These are phyloP conservation scores for Hyperoplus lanceolatus DNA, from an alignment of 2,797 vertebrate species.

Conservation along the genomic window DNA sequence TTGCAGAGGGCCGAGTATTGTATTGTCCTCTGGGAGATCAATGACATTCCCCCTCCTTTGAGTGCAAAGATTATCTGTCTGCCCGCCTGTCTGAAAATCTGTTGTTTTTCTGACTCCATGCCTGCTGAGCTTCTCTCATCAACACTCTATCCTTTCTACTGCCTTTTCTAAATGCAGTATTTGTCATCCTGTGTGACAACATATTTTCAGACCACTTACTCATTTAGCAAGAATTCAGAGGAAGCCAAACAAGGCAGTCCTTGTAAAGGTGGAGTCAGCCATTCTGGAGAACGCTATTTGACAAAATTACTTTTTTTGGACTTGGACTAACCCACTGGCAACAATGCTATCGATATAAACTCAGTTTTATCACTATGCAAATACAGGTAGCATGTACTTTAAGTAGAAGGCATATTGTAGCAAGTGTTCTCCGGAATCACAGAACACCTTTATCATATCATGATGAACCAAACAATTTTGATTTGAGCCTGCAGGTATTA, in stretches of 20 bases:
- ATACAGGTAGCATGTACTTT: no score
- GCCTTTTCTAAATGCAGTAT: not conserved
- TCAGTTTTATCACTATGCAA: no score
- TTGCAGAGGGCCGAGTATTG: constrained; percentile 60
- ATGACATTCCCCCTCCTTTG: constrained; percentile 79
- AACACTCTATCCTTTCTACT: constrained; percentile 46
- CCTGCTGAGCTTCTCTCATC: constrained; percentile 57
- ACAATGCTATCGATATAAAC: no score
- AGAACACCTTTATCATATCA: not conserved
- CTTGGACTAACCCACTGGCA: no score
- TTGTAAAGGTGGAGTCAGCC: not conserved
- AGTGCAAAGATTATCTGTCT: constrained; percentile 78
- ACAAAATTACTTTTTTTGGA: no score
- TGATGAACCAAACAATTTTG: not conserved
- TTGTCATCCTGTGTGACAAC: constrained; percentile 17
- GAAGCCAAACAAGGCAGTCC: not conserved
- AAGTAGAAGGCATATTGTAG: no score
- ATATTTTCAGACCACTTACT: constrained; percentile 10
- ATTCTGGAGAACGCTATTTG: no score
- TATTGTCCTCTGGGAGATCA: constrained; percentile 80
- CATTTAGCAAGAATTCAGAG: constrained; percentile 2
- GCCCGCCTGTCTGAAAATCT: constrained; percentile 64
- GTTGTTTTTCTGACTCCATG: constrained; percentile 49
- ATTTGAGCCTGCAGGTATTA: not conserved
- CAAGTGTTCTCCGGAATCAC: no score